Conservation (phyloP, 2,888 invertebrate genomes). For the Pseudococcus longispinus region DNA sequence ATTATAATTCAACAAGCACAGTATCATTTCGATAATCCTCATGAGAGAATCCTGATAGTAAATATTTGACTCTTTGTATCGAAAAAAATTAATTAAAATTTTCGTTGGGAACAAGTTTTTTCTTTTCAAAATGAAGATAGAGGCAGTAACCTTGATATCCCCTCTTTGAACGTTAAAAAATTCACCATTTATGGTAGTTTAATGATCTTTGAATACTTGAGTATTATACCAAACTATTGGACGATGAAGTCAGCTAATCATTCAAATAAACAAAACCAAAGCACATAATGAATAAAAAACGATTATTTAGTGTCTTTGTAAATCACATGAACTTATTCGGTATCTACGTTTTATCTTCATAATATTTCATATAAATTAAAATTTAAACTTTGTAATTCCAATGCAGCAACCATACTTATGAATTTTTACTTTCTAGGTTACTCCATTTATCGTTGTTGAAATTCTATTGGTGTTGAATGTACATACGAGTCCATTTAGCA, state of each 20-base stretch:
- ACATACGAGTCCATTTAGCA: neutral
- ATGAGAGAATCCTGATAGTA: neutral
- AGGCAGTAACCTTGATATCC: conserved; percentile 1
- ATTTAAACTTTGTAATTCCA: neutral
- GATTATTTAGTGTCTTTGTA: neutral
- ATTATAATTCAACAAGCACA: neutral
- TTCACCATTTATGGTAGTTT: neutral
- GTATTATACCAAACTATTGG: neutral
- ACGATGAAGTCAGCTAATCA: neutral
- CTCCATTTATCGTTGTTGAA: neutral
- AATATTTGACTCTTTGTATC: neutral
- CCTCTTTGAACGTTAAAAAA: neutral
- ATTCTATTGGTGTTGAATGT: neutral
- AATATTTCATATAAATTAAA: neutral
- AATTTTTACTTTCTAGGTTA: conserved; percentile 25
- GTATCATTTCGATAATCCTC: neutral
- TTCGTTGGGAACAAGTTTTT: neutral
- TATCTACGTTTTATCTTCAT: neutral
- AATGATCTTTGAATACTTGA: conserved; percentile 22
- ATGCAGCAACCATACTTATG: neutral
- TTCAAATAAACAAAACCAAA: neutral
- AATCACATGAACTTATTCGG: neutral
- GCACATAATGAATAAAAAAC: neutral
- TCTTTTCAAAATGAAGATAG: neutral
- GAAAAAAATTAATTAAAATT: neutral